phyloP scores from a whole-genome alignment of 2,888 invertebrate genomes.

The Diadromus collaris region DNA sequence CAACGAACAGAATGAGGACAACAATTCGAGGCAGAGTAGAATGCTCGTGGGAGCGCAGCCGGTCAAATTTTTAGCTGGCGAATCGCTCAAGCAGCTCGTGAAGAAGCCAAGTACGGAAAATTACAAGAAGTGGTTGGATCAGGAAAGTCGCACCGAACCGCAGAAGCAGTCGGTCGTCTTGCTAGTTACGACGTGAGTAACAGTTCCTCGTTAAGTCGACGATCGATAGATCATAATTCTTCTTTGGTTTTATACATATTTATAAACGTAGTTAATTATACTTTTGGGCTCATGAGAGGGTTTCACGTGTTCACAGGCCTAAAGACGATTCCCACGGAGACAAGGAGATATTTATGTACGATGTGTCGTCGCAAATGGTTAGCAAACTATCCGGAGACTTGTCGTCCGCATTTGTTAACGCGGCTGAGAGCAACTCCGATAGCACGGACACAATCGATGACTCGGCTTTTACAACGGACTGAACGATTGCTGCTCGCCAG shows the following conservation, averaged over 20 bases:
- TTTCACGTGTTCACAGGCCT: constrained; percentile 79
- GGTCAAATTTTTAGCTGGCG: constrained; percentile 88
- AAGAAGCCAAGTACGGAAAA: constrained; percentile 89
- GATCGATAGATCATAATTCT: constrained; percentile 26
- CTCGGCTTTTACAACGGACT: constrained; percentile 57
- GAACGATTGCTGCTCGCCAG: constrained; percentile 10
- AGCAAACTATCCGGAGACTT: constrained; percentile 91
- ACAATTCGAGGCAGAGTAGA: constrained; percentile 75
- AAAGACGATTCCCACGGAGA: constrained; percentile 80
- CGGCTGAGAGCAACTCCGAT: constrained; percentile 91
- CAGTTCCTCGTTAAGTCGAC: constrained; percentile 5
- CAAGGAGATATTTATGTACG: constrained; percentile 94
- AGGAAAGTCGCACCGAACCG: constrained; percentile 87
- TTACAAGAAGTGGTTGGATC: constrained; percentile 90
- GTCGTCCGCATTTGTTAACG: constrained; percentile 92
- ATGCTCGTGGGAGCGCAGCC: constrained; percentile 85
- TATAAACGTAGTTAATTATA: not conserved
- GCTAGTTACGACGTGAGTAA: constrained; percentile 89
- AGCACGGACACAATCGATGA: constrained; percentile 71
- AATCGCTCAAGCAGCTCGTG: constrained; percentile 88
- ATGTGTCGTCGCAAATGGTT: constrained; percentile 87
- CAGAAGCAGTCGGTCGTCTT: constrained; percentile 91
- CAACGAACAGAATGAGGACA: constrained; percentile 69
- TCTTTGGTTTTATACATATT: constrained; percentile 21
- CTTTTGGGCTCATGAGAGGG: constrained; percentile 24